Conservation (phyloP, 2,888 invertebrate species). For the Lamellibrachia columna region DNA sequence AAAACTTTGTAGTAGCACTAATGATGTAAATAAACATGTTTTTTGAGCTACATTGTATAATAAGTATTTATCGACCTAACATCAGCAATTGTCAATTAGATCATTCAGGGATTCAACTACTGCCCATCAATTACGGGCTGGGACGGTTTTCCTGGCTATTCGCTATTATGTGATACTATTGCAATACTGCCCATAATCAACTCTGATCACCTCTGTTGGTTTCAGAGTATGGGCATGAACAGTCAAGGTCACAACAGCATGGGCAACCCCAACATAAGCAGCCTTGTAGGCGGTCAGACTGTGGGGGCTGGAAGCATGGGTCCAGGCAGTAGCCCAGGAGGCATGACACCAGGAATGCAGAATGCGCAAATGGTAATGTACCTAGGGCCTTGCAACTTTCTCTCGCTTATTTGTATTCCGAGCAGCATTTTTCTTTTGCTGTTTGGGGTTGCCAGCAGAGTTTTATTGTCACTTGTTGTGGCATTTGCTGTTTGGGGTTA, state of each 20-base stretch:
- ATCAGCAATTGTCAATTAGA: too few species aligned
- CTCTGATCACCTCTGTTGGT: background rate
- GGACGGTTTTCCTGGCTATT: too few species aligned
- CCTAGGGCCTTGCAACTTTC: background rate
- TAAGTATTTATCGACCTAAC: too few species aligned
- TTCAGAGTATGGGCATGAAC: slow-evolving; percentile 6
- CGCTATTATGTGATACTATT: too few species aligned
- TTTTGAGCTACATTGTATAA: too few species aligned
- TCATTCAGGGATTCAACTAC: too few species aligned
- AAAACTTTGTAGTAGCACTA: too few species aligned
- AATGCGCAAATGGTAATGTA: slow-evolving; percentile 16
- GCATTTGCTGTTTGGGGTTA: background rate
- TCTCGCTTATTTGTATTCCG: background rate
- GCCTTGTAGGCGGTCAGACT: background rate
- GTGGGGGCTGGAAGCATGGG: background rate
- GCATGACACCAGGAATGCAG: background rate
- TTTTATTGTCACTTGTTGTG: background rate
- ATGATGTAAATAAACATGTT: too few species aligned
- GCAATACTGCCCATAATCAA: background rate
- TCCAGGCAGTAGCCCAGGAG: background rate
- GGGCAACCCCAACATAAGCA: background rate
- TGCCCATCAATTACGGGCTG: too few species aligned
- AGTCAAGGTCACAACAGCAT: background rate
- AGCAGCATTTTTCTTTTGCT: background rate
- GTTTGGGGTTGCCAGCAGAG: background rate